Percentiles rank a stretch among this genome's conserved stretches.
phyloP scores from a whole-genome alignment of 2,113 vertebrate genomes.

The Perognathus longimembris region DNA sequence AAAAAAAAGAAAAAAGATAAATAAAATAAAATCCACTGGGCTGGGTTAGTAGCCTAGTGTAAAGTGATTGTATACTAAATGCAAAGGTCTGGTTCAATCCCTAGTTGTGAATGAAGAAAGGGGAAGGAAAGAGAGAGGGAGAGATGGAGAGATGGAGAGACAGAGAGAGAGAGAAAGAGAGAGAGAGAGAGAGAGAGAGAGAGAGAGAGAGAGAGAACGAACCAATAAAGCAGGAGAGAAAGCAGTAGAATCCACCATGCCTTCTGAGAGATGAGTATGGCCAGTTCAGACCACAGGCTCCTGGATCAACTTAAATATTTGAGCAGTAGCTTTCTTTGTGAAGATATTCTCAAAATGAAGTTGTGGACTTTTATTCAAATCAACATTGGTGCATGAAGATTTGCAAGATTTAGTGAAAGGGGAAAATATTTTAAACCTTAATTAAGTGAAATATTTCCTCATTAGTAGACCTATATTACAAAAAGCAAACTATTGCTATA shows the following conservation, averaged over 20 bases:
- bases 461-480: not conserved
- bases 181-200: too few species aligned
- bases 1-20: too few species aligned
- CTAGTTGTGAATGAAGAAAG: too few species aligned
- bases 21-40: not conserved
- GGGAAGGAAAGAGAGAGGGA: too few species aligned
- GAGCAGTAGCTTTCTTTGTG: not conserved
- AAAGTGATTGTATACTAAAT: not conserved
- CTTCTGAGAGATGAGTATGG: not conserved
- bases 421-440: constrained; percentile 27
- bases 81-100: too few species aligned
- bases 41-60: too few species aligned
- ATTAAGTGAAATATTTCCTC: constrained; percentile 22
- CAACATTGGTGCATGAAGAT: not conserved
- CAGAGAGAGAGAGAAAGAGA: too few species aligned
- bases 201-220: too few species aligned
- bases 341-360: constrained; percentile 42
- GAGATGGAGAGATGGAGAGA: too few species aligned
- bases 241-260: not conserved
- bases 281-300: not conserved
- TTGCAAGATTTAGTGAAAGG: constrained; percentile 32
- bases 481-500: not conserved
- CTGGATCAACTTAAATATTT: constrained; percentile 6
- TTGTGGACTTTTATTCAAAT: not conserved
- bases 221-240: too few species aligned